Base-by-base conservation (phyloP, 2,113 vertebrate species). In the Cephalopholis sonnerati region DNA sequence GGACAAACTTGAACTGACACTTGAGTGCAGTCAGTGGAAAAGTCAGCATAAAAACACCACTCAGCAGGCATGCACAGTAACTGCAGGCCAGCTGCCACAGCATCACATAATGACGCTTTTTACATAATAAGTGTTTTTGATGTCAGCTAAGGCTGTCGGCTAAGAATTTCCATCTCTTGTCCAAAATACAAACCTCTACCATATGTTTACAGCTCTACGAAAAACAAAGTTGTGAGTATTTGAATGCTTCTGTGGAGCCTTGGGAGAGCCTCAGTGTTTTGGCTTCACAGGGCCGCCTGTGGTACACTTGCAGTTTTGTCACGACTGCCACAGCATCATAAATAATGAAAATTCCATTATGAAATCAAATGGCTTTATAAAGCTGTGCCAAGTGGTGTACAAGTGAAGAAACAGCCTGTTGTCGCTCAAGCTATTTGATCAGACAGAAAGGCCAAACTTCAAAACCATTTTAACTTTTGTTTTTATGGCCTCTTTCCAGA, bases 341-440 rank as follows among this genome's bases (percentile, higher is more conserved):
- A 81, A 81, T 61, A 53, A 67, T 81, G 1, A 41, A 61, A 18
- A 72, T 36, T 65, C 57, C 15, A 48, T 48, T 36, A 80, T 20
- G 3, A 72, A 61, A 24, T 74, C 7, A 41, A 68, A 74, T 53
- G 63, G 46, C 18, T 67, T 27, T 41, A 48, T 61, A 81, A 74
- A 61, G 46, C 13, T 12, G 7, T 50, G 78, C 10, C 48, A 57
- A 46, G 27, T 7, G n/a, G 17, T 17, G 27, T 32, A 11, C 46
- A 27, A 79, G n/a, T n/a, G 7, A 65, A 65, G 25, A 39, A 20
- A 55, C 24, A 71, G 57, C 36, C 58, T 44, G 48, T 44, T 63
- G 53, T 27, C 0, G 17, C 61, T 66, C 16, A 27, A 81, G 39
- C 16, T 66, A 74, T 81, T 6, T 53, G 13, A 17, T 2, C 25